Base-by-base conservation (phyloP, 2,113 vertebrate species). In the Melanotaenia duboulayi region DNA sequence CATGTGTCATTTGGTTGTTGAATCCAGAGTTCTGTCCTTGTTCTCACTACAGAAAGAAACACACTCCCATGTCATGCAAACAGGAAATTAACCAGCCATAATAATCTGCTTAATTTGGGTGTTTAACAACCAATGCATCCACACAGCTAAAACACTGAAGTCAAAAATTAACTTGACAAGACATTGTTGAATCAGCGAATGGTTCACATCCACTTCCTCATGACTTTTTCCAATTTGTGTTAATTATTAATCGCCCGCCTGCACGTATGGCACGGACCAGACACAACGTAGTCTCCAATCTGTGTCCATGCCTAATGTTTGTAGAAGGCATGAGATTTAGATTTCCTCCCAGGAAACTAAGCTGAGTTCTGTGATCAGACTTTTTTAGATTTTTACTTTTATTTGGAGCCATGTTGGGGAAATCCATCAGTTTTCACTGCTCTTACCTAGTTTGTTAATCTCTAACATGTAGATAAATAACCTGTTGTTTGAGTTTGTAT, bases 1-100 rank as follows among this genome's bases (percentile, higher is more conserved):
- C 73, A 70, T 77, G 70, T 69, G 71, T 74, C 58, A 65, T 84
- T 69, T 62, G 44, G 72, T 71, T 75, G 16, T 68, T 85, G 58
- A 77, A 80, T 65, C 24, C 20, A 17, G 25, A 22, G 7, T 17
- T 57, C 24, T 49, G 22, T 42, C 24, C 52, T 54, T 32, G 40
- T 66, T 74, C 14, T 46, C 35, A 52, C 51, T 17, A 11, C 51
- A 59, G 50, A n/a, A 9, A 16, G 20, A 55, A 50, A 37, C 23
- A 48, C 35, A 24, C 2, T 28, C 9, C 42, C 24, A 0, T 42
- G 50, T 54, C 35, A 24, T 46, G 13, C 54, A 69, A 73, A 65
- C 60, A 37, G 23, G 42, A 35, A 67, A 65, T 81, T 61, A 65
- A 83, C 63, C n/a, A 70, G 20, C 50, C 62, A n/a, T 51, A 25